Base-by-base conservation (phyloP, 2,797 vertebrate species). In the Sparus aurata region DNA sequence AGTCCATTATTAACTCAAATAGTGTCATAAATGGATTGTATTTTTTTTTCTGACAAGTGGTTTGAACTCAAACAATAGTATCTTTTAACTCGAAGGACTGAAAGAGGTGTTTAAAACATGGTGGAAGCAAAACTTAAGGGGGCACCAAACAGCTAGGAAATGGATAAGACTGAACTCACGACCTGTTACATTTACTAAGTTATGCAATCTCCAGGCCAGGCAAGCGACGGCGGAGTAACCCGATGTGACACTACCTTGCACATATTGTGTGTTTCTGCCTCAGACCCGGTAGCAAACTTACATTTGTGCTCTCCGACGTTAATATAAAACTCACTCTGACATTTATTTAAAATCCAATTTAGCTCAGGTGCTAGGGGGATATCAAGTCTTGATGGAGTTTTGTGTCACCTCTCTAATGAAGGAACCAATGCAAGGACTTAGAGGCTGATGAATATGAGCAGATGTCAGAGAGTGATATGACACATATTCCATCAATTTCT, bases 331-430 rank as follows among this genome's bases (percentile, higher is more conserved):
- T 89, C 85, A 85, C 84, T 86, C 89, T 95, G 95, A 94, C 95
- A 95, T 95, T 95, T 94, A 93, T 95, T 94, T 93, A 93, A 93
- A 95, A 95, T 95, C 91, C 94, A 95, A 95, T 96, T 95, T 95
- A 87, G 78, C 87, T 69, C 90, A 94, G 95, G 91, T 94, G 91
- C 92, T 92, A 75, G 88, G 83, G 84, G 94, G 92, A 93, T 92
- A 94, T 92, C 91, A 92, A 75, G 90, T 79, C 79, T 80, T 92
- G 91, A 93, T 93, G 88, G 91, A 94, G 94, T 94, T 93, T 91
- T 90, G 92, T 94, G 93, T 94, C 93, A 93, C 86, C 91, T 76
- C 89, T 89, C 90, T 95, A 96, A 96, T 94, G 93, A 95, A 95
- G 93, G 92, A 91, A 83, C 87, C 92, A 83, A 88, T 87, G 90